Base-by-base conservation (phyloP, 2,797 vertebrate genomes). In the Chelmon rostratus region DNA sequence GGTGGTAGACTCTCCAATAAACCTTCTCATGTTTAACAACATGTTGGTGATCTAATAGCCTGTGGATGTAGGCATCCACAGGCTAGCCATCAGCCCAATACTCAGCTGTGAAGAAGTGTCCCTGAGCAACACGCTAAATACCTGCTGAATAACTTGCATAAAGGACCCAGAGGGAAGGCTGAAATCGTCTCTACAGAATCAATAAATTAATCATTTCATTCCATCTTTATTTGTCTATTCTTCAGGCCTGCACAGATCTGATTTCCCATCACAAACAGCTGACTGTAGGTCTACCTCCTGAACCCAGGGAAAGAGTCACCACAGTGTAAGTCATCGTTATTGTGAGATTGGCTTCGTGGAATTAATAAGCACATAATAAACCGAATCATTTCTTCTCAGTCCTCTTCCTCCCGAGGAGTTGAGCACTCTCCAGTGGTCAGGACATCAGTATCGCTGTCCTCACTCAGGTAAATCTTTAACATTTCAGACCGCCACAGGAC, bases 261-360 rank as follows among this genome's bases (percentile, higher is more conserved):
- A 95, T 99, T 68, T 99, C 98, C 0, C 98, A 99, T 89, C 98
- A 99, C 88, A 99, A 99, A 90, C 98, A 99, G 82, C 95, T 99
- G 67, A 99, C 98, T 5, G 97, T 99, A 33, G 98, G 98, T 52
- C 92, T 99, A n/a, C 98, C 98, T 8, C 98, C 98, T 8, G 97
- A 99, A 77, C 98, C 98, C 21, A 96, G 97, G 0, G 98, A 99
- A 89, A 97, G 96, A 88, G 96, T 96, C 68, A 99, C 99, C 84
- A 96, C 96, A 4, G 80, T 96, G 98, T 99, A 95, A 96, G 97
- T 94, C 6, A 1, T 3, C 4, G 38, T 56, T 1, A 33, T 65
- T 67, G 28, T 52, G 21, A 42, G 25, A 63, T 16, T 47, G 7
- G 6, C 11, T 68, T 59, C 28, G 0, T 19, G 49, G 1, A 56